Percentiles rank a stretch among this genome's conserved stretches.
Evolutionary conservation across 2,888 invertebrate species (phyloP).

Genomic region (Plebejus anna): DNA sequence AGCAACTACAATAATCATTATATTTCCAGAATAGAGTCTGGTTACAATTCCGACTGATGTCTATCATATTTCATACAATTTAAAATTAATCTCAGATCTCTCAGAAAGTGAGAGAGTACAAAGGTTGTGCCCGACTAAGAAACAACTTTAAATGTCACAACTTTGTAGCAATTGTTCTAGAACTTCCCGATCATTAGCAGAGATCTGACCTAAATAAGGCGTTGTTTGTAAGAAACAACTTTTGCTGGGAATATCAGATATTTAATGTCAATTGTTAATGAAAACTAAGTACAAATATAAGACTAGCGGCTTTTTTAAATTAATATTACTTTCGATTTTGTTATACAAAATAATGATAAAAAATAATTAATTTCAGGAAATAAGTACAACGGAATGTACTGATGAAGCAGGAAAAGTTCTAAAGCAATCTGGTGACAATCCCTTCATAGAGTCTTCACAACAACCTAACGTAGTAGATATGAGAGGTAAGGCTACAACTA

Average conservation of each 20-base stretch:
- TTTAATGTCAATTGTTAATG: background rate
- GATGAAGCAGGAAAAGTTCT: slow-evolving; percentile 88
- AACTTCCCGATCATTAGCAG: slow-evolving; percentile 14
- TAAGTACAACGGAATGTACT: slow-evolving; percentile 85
- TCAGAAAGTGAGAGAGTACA: background rate
- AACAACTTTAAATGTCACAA: slow-evolving; percentile 17
- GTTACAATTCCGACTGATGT: background rate
- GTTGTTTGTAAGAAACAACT: slow-evolving; percentile 11
- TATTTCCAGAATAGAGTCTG: background rate
- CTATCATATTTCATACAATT: slow-evolving; percentile 17
- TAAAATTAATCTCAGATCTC: slow-evolving; percentile 7
- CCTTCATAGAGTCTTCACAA: slow-evolving; percentile 93
- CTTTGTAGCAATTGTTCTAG: slow-evolving; percentile 14
- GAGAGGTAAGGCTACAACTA: slow-evolving; percentile 85
- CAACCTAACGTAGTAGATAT: slow-evolving; percentile 95
- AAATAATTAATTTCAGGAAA: slow-evolving; percentile 78
- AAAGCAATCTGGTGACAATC: slow-evolving; percentile 92
- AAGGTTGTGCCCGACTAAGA: slow-evolving; percentile 6
- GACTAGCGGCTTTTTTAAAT: background rate
- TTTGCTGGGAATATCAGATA: background rate
- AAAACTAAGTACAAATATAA: background rate
- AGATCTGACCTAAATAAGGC: background rate
- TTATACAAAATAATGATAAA: background rate
- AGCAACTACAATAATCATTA: background rate
- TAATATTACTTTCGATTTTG: too few relatives aligned